Conservation (phyloP, 2,113 vertebrate species). For the Hemiscyllium ocellatum region DNA sequence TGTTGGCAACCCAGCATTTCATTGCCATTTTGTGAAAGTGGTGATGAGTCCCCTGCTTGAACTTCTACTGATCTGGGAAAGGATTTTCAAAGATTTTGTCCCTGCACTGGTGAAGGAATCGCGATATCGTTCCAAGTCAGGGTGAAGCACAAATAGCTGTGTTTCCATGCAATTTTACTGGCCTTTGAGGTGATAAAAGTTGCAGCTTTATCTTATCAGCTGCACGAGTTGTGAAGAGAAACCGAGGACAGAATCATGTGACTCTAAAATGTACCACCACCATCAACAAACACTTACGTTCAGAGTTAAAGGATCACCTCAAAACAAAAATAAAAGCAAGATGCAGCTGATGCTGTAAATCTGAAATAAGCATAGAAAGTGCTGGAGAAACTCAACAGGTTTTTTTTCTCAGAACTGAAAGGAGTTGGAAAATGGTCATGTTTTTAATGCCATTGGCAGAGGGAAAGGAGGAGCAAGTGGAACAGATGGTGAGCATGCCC, state of each 20-base stretch:
- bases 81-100: not conserved
- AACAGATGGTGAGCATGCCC: too few species aligned
- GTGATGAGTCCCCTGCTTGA: not conserved
- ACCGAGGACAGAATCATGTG: not conserved
- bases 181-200: not conserved
- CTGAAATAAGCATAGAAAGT: too few species aligned
- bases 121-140: not conserved
- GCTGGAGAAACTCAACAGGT: too few species aligned
- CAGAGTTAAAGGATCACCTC: not conserved
- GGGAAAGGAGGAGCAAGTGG: too few species aligned
- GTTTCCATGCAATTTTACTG: not conserved
- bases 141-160: not conserved
- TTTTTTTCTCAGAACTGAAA: too few species aligned
- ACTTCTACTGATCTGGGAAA: not conserved
- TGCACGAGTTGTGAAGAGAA: not conserved
- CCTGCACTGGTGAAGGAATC: not conserved
- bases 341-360: too few species aligned
- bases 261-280: not conserved
- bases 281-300: not conserved
- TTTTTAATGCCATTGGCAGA: too few species aligned
- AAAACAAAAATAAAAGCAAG: too few species aligned
- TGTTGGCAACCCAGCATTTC: not conserved
- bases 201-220: not conserved
- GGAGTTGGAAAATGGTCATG: too few species aligned
- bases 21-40: not conserved